These are phyloP conservation scores for Buphagus erythrorhynchus DNA, from an alignment of 2,797 vertebrate genomes.

Conservation along the genomic window DNA sequence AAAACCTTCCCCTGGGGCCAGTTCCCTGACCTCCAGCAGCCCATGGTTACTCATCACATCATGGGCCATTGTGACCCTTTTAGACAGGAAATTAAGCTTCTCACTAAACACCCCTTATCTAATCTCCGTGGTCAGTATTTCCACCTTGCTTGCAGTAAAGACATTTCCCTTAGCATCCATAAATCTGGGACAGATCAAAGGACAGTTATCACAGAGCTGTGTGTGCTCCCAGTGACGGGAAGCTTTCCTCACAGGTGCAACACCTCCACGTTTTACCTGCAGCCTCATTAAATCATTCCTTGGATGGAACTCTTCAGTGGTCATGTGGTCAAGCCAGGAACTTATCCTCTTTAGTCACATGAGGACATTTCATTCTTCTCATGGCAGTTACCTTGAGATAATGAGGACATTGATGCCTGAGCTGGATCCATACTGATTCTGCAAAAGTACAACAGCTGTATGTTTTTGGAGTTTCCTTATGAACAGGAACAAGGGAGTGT, in stretches of 20 bases:
- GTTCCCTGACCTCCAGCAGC: neutral
- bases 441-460: neutral
- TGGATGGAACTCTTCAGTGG: neutral
- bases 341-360: neutral
- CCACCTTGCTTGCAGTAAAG: neutral
- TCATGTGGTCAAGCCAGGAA: neutral
- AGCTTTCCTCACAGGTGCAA: neutral
- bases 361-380: neutral
- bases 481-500: neutral
- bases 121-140: neutral
- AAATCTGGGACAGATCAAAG: neutral
- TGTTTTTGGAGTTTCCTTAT: too few species aligned
- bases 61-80: neutral
- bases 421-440: neutral
- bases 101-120: neutral
- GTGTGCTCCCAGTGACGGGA: neutral
- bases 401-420: neutral
- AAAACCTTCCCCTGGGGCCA: neutral
- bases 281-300: neutral
- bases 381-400: neutral
- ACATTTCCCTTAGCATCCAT: neutral
- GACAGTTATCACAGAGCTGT: neutral
- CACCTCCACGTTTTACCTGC: neutral
- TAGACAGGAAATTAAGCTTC: constrained; percentile 12
- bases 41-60: neutral